Evolutionary conservation across 2,888 invertebrate genomes (phyloP).

Genomic region (Cryptocephalus moraei): DNA sequence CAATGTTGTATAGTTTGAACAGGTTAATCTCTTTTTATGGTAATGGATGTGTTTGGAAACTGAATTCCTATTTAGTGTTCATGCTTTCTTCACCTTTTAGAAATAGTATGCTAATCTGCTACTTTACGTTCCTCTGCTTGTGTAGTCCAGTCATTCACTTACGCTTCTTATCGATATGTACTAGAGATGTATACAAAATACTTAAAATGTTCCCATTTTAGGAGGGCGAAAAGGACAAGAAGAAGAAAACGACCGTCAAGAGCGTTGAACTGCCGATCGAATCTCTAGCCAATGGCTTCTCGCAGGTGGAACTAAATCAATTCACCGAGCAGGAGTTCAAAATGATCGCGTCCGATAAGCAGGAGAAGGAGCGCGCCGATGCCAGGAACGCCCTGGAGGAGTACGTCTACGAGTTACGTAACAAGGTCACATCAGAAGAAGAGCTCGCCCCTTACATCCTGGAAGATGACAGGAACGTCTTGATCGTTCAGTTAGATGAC

Average conservation of each 20-base stretch:
- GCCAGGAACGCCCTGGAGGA: constrained; percentile 96
- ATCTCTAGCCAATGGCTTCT: constrained; percentile 59
- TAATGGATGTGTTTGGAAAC: too few relatives aligned
- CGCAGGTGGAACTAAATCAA: constrained; percentile 59
- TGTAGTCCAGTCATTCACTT: too few relatives aligned
- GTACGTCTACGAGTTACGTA: constrained; percentile 93
- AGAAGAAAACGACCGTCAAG: constrained; percentile 72
- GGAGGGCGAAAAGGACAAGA: constrained; percentile 55
- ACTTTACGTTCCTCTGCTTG: too few relatives aligned
- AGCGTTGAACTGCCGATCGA: constrained; percentile 79
- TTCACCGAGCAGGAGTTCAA: constrained; percentile 57
- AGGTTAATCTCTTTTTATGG: too few relatives aligned
- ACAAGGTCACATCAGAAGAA: constrained; percentile 59
- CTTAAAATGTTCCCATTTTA: constrained; percentile 15
- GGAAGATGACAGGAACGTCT: constrained; percentile 53
- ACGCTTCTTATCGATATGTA: too few relatives aligned
- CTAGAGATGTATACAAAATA: too few relatives aligned
- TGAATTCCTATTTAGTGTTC: too few relatives aligned
- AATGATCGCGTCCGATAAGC: constrained; percentile 61
- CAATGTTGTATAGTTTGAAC: too few relatives aligned
- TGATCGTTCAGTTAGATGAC: constrained; percentile 61
- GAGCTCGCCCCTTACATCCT: constrained; percentile 63
- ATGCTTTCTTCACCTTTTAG: too few relatives aligned
- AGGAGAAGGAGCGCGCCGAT: constrained; percentile 91
- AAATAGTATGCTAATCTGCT: too few relatives aligned